Evolutionary conservation across 1,140 invertebrate species (phyloP), one percentile per base, ranked within the genome.

Genomic region (Heliothis virescens): DNA sequence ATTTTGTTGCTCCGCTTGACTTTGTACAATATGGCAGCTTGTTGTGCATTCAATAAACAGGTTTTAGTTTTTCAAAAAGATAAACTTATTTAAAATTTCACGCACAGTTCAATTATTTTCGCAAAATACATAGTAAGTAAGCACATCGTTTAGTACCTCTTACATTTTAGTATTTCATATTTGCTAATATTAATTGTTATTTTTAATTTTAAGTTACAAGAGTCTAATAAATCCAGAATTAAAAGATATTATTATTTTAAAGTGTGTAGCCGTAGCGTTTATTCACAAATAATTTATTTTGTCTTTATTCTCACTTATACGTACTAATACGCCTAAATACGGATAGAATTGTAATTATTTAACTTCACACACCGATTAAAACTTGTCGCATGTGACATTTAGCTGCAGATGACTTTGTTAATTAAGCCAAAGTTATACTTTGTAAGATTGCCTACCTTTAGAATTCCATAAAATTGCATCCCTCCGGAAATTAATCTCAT

Each of bases 181-280:
- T 88, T 83, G 83, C 73, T 86, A 52, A 21, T 86, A 83, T 53
- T 84, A 86, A 72, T 92, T 92, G 90, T 92, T 93, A 89, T 88
- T 87, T 85, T 89, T 92, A 92, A 85, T 92, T 92, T 60, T 91
- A 89, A 87, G 85, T 87, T 81, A 88, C 79, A 90, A 91, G 87
- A 92, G 86, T 91, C 89, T 88, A 89, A 82, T 4, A 90, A 84
- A 88, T 89, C 89, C 91, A 94, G 90, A 92, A 92, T 90, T 89
- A 81, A 90, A 83, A 90, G 90, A 92, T 93, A 94, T 92, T 91
- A 91, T 87, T 92, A 90, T 83, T 87, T 87, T 88, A 85, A 86
- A 86, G 67, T 50, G 86, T 88, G 80, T 89, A 88, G 79, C 84
- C 79, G 81, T 89, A 88, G 79, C 83, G 79, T 72, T 87, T 88